Percentiles rank a stretch among this genome's conserved stretches.
Evolutionary conservation across 2,888 invertebrate genomes (phyloP).

Genomic region (Aleiodes leptofemur): DNA sequence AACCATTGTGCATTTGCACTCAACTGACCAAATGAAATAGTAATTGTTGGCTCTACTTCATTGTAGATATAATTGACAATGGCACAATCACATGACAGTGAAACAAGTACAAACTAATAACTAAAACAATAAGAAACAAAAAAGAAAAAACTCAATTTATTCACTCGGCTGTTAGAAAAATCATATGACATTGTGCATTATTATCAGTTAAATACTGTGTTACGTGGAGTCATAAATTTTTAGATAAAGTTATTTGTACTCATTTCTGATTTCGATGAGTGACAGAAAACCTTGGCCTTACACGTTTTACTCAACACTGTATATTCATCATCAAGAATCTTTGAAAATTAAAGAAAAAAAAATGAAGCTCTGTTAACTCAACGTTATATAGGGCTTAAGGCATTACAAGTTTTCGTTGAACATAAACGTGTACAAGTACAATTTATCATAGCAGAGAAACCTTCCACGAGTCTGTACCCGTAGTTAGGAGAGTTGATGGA

Average conservation of each 20-base stretch:
- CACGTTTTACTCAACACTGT: slow-evolving; percentile 21
- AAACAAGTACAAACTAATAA: not conserved
- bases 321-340: slow-evolving; percentile 25
- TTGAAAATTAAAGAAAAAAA: no score
- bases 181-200: slow-evolving; percentile 3
- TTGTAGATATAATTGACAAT: slow-evolving; percentile 6
- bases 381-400: slow-evolving; percentile 18
- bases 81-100: not conserved
- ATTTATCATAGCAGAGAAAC: slow-evolving; percentile 38
- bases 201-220: no score
- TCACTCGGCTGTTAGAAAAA: slow-evolving; percentile 2
- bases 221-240: no score
- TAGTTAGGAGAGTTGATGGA: slow-evolving; percentile 12
- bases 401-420: slow-evolving; percentile 28
- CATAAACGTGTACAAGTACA: slow-evolving; percentile 39
- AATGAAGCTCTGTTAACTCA: slow-evolving; percentile 7
- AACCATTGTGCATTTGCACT: slow-evolving; percentile 21
- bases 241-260: no score
- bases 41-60: slow-evolving; percentile 14
- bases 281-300: slow-evolving; percentile 30
- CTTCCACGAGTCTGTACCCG: slow-evolving; percentile 24
- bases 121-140: not conserved
- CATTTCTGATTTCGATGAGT: slow-evolving; percentile 4
- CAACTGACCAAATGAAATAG: slow-evolving; percentile 9
- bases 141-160: not conserved